A percentile compares a stretch with the other conserved stretches of the same genome.
Evolutionary conservation across 1,140 invertebrate genomes (phyloP).

Genomic region (Manduca sexta): DNA sequence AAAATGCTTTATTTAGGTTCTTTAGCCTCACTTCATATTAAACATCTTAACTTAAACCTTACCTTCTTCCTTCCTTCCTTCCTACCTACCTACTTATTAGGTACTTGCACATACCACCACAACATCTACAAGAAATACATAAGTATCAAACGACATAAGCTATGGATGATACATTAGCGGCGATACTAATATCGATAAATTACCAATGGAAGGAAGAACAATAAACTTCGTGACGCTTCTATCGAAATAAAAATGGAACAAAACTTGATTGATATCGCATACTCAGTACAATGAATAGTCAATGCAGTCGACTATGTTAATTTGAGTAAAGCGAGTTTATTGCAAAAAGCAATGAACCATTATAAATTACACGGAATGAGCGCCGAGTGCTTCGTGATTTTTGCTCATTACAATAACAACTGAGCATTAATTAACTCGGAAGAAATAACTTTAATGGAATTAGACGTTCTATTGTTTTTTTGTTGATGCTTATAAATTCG

Average conservation of each 20-base stretch:
- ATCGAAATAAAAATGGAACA: constrained; percentile 4
- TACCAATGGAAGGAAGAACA: too few species aligned
- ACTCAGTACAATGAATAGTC: constrained; percentile 25
- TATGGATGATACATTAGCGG: too few species aligned
- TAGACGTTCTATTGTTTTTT: too few species aligned
- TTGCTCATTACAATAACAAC: constrained; percentile 66
- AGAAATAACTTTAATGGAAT: constrained; percentile 32
- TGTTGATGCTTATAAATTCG: too few species aligned
- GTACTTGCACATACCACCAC: too few species aligned
- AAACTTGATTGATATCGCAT: constrained; percentile 12
- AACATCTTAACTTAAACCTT: too few species aligned
- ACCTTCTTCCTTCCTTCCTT: too few species aligned
- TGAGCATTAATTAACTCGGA: constrained; percentile 58
- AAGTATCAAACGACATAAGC: constrained; percentile 7
- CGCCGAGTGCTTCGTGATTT: constrained; percentile 50
- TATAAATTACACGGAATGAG: constrained; percentile 65
- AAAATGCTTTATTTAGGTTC: too few species aligned
- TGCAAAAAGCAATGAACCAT: constrained; percentile 61
- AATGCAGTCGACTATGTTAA: constrained; percentile 21
- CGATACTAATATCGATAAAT: too few species aligned
- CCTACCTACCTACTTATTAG: too few species aligned
- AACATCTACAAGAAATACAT: too few species aligned
- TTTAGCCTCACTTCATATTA: too few species aligned
- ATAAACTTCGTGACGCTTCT: neutral
- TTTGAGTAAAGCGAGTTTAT: constrained; percentile 45